Evolutionary conservation across 2,113 vertebrate genomes (phyloP).

Genomic region (Ivindomyrus marchei): DNA sequence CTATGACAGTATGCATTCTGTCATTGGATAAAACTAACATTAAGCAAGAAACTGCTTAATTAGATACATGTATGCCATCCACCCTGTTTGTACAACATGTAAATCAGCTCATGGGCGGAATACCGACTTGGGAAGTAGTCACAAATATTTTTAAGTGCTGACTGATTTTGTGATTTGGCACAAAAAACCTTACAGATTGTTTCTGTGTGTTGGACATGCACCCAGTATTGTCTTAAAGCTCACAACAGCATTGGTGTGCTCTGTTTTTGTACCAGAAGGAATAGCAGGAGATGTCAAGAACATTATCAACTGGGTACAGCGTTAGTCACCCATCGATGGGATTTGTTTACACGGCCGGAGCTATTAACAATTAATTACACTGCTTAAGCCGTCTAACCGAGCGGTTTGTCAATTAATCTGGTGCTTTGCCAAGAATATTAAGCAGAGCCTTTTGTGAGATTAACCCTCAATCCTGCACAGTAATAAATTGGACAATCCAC

Average conservation of each 20-base stretch:
- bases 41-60: background rate
- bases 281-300: background rate
- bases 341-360: conserved; percentile 30
- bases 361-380: conserved; percentile 43
- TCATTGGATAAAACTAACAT: background rate
- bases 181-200: background rate
- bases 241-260: background rate
- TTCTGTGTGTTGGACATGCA: background rate
- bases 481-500: conserved; percentile 44
- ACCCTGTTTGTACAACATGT: background rate
- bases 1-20: background rate
- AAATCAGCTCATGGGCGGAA: background rate
- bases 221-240: background rate
- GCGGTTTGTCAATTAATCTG: conserved; percentile 49
- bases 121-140: background rate
- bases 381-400: conserved; percentile 35
- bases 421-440: conserved; percentile 48
- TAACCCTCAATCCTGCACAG: conserved; percentile 46
- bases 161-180: conserved; percentile 1
- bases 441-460: conserved; percentile 44
- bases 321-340: conserved; percentile 18
- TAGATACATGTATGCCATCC: background rate
- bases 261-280: background rate
- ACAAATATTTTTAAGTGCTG: background rate
- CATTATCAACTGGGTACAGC: background rate